phyloP scores from a whole-genome alignment of 2,797 vertebrate genomes.

The Arrhamphus sclerolepis region DNA sequence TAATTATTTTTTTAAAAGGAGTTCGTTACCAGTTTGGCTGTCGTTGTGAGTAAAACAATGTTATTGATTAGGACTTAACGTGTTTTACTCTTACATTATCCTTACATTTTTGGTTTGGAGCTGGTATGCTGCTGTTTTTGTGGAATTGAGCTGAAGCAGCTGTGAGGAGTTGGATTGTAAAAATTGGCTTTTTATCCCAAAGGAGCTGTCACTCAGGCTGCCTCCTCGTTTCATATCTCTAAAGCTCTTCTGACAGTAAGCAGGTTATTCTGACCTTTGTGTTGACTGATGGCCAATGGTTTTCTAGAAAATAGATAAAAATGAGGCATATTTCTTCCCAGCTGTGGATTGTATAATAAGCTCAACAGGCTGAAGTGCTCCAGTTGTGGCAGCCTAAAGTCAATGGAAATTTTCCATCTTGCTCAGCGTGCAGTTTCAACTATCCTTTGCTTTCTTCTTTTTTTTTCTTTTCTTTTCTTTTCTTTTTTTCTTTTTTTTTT shows the following conservation, averaged over 20 bases:
- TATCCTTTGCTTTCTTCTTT: conserved; percentile 34
- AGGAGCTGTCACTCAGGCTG: conserved; percentile 15
- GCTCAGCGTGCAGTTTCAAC: conserved; percentile 16
- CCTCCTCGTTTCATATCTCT: conserved; percentile 14
- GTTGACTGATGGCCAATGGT: conserved; percentile 11
- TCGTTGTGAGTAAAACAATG: conserved; percentile 4
- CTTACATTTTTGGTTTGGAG: background rate
- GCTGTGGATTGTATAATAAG: background rate
- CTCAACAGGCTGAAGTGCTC: background rate
- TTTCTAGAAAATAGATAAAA: background rate
- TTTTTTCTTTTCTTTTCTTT: too few relatives aligned
- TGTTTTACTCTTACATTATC: too few relatives aligned
- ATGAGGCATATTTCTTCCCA: background rate
- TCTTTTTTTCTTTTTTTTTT: too few relatives aligned
- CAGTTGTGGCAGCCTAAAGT: conserved; percentile 11
- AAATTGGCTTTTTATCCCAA: conserved; percentile 1
- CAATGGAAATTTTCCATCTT: conserved; percentile 35
- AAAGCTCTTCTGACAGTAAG: conserved; percentile 21
- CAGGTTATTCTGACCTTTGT: conserved; percentile 33
- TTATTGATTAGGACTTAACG: background rate
- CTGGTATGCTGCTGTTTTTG: conserved; percentile 7
- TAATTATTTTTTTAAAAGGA: conserved; percentile 22
- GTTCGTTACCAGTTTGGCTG: conserved; percentile 11
- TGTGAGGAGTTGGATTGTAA: conserved; percentile 15
- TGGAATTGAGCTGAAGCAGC: conserved; percentile 7